Conservation (phyloP, 2,888 invertebrate genomes). For the Creontiades dilutus region DNA sequence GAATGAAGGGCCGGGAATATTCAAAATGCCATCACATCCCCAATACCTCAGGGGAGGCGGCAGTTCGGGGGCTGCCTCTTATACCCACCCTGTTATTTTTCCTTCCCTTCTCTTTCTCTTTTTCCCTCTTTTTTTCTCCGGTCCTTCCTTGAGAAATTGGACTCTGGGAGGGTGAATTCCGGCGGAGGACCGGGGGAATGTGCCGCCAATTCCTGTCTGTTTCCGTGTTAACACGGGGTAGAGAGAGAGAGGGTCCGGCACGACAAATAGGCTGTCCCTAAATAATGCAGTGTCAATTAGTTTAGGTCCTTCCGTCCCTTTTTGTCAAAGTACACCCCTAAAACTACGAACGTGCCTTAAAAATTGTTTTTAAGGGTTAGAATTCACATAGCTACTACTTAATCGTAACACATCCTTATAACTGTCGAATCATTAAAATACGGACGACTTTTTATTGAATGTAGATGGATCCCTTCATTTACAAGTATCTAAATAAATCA, state of each 20-base stretch:
- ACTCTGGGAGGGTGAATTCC: slow-evolving; percentile 54
- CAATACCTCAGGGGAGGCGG: slow-evolving; percentile 43
- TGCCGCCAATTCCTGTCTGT: slow-evolving; percentile 70
- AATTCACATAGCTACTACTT: too few species aligned
- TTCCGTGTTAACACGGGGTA: slow-evolving; percentile 64
- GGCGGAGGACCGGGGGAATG: slow-evolving; percentile 54
- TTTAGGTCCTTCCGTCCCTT: slow-evolving; percentile 57
- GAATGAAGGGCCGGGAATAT: slow-evolving; percentile 73
- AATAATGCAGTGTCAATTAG: slow-evolving; percentile 74
- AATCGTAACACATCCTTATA: too few species aligned
- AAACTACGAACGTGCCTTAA: too few species aligned
- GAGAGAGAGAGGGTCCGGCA: slow-evolving; percentile 47
- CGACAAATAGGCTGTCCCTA: slow-evolving; percentile 73
- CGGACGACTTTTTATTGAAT: too few species aligned
- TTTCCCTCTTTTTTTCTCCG: neutral
- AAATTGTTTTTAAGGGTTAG: too few species aligned
- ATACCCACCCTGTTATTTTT: slow-evolving; percentile 58
- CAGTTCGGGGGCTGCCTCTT: slow-evolving; percentile 5
- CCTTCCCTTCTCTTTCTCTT: slow-evolving; percentile 40
- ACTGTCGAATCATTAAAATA: too few species aligned
- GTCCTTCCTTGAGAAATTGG: slow-evolving; percentile 59
- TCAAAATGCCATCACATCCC: slow-evolving; percentile 75
- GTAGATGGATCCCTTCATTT: too few species aligned
- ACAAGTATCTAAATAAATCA: too few species aligned
- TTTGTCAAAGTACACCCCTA: neutral